Evolutionary conservation across 2,888 invertebrate genomes (phyloP), one percentile per base, ranked within the genome.

Genomic region (Athalia cordata): DNA sequence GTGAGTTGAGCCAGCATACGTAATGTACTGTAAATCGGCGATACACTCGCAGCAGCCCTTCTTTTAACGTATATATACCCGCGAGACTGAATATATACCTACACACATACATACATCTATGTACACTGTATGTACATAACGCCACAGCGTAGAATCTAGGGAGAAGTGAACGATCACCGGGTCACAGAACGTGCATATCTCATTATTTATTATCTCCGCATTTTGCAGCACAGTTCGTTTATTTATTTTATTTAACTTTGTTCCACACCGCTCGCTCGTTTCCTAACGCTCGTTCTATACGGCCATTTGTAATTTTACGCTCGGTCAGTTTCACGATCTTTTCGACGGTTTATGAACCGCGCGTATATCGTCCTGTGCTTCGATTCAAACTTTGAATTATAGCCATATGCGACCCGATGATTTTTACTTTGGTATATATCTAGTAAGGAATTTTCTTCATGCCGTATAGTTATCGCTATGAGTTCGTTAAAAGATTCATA

Each of bases 261-360:
- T 62, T 75, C 75, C 64, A 75, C 50, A 1, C 75, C 29, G 61
- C 50, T 50, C 50, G 75, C 43, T 75, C 15, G 49, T 43, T 75
- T 13, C 50, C 64, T 62, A 45, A 8, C 11, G 49, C 43, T 59
- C 59, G 61, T 62, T 75, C 62, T 50, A 62, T 55, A 72, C 49
- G 43, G 81, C 85, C 83, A 83, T 84, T 85, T 85, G 84, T 84
- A 84, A 84, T 84, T 84, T 84, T 84, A 85, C 81, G 83, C 85
- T 81, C 81, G 85, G 83, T 79, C 80, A 80, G 81, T 62, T 78
- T 52, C 80, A 77, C 81, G 78, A 79, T 82, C 81, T 83, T 75
- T 64, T 79, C 78, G 79, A 83, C 82, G 75, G 80, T 82, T 83
- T 83, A 82, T 57, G 66, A 57, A 76, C 64, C 72, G 47, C 72